A percentile compares a stretch with the other conserved stretches of the same genome.
Conservation (phyloP, 2,888 invertebrate genomes). For the Drosophila peninsularis region DNA sequence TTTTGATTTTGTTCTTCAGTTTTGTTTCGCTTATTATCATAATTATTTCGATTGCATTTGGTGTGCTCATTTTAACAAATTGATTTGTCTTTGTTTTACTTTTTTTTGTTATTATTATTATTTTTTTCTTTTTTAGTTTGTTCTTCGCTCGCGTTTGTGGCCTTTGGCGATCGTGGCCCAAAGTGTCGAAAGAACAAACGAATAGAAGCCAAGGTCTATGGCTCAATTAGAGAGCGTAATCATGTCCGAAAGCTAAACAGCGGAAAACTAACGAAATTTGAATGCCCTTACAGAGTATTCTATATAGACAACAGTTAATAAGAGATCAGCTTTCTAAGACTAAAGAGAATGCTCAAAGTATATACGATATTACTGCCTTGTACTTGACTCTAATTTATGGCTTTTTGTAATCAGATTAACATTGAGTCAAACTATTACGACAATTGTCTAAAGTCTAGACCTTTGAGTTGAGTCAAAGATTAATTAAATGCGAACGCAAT, state of each 20-base stretch:
- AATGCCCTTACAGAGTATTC: not conserved
- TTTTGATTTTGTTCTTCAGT: not conserved
- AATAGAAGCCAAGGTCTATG: constrained; percentile 46
- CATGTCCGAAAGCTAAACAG: constrained; percentile 27
- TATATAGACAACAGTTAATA: no score
- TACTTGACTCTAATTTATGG: constrained; percentile 5
- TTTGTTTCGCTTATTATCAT: constrained; percentile 39
- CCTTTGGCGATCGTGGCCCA: constrained; percentile 42
- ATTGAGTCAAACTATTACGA: constrained; percentile 1
- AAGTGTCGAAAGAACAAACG: constrained; percentile 43
- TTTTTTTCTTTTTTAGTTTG: not conserved
- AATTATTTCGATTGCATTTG: constrained; percentile 58
- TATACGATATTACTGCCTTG: not conserved
- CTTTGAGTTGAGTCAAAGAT: constrained; percentile 11
- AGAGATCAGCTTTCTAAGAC: not conserved
- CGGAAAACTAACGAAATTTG: not conserved
- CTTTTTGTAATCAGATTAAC: constrained; percentile 10
- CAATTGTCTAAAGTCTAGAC: constrained; percentile 15
- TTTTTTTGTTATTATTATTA: not conserved
- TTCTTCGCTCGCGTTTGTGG: constrained; percentile 24
- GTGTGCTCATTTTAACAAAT: constrained; percentile 53
- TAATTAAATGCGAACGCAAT: constrained; percentile 17
- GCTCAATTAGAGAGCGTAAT: constrained; percentile 56
- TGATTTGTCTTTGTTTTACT: constrained; percentile 27
- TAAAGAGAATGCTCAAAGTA: not conserved